Evolutionary conservation across 2,797 vertebrate species (phyloP).

Genomic region (Odontamblyopus rebecca): DNA sequence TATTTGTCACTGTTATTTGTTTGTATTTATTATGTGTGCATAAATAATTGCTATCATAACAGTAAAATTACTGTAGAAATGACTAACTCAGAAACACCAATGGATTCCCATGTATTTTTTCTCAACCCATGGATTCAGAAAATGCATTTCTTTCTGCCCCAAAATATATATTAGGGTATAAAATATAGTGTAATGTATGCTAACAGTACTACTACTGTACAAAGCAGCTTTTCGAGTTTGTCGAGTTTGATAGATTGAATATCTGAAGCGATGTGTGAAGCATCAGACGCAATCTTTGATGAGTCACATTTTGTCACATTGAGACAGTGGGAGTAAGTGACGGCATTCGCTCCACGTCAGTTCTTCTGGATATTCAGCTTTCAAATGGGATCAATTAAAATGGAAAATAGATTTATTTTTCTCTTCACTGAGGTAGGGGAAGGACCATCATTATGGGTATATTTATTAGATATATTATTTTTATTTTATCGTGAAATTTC

Average conservation of each 20-base stretch:
- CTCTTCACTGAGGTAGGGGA: not conserved
- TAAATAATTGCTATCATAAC: too few species aligned
- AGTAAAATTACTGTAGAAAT: not conserved
- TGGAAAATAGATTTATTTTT: not conserved
- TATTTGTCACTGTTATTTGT: too few species aligned
- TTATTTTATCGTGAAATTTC: slow-evolving; percentile 28
- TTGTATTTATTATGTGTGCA: too few species aligned
- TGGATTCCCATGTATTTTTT: not conserved
- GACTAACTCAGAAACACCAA: too few species aligned
- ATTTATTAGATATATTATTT: not conserved
- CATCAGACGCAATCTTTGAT: slow-evolving; percentile 26
- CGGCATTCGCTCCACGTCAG: slow-evolving; percentile 18
- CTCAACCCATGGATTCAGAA: not conserved
- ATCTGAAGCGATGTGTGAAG: slow-evolving; percentile 6
- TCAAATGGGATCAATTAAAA: slow-evolving; percentile 25
- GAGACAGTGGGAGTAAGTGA: slow-evolving; percentile 36
- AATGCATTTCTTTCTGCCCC: not conserved
- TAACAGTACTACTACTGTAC: not conserved
- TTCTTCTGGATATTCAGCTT: slow-evolving; percentile 30
- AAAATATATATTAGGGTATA: not conserved
- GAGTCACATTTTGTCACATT: slow-evolving; percentile 27
- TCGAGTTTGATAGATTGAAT: not conserved
- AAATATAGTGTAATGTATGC: not conserved
- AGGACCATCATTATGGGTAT: not conserved
- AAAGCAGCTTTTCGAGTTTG: not conserved